Evolutionary conservation across 2,113 vertebrate genomes (phyloP).

Genomic region (Rafetus swinhoei): DNA sequence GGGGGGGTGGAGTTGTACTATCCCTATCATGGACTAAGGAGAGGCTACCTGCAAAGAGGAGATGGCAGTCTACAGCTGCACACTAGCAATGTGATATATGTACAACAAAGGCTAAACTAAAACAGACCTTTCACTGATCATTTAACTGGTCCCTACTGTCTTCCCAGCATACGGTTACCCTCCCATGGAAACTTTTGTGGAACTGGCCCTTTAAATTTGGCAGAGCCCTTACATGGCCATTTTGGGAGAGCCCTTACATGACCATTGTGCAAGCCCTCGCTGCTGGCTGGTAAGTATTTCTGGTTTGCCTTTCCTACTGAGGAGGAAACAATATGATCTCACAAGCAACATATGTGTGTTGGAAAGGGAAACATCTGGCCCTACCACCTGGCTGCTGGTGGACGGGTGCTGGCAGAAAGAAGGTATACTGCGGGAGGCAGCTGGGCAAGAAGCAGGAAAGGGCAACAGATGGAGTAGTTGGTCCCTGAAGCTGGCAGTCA

Average conservation of each 20-base stretch:
- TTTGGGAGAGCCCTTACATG: background rate
- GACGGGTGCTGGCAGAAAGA: background rate
- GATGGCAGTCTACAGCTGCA: background rate
- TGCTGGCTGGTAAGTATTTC: rapidly evolving
- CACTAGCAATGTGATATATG: background rate
- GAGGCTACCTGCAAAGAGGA: background rate
- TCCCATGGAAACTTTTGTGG: background rate
- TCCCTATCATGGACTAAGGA: background rate
- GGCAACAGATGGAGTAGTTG: background rate
- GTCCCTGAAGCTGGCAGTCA: background rate
- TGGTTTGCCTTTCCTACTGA: background rate
- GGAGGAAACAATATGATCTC: background rate
- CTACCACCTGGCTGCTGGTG: background rate
- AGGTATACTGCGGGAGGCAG: background rate
- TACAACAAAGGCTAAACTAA: background rate
- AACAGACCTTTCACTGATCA: background rate
- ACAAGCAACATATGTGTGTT: background rate
- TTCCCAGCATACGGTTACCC: background rate
- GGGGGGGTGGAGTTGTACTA: background rate
- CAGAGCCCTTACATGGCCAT: too few species aligned
- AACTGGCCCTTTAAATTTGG: background rate
- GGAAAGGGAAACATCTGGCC: background rate
- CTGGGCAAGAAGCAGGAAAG: background rate
- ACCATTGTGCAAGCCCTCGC: background rate
- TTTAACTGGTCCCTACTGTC: background rate